phyloP scores from a whole-genome alignment of 1,140 invertebrate species.

The Rhopalosiphum padi region DNA sequence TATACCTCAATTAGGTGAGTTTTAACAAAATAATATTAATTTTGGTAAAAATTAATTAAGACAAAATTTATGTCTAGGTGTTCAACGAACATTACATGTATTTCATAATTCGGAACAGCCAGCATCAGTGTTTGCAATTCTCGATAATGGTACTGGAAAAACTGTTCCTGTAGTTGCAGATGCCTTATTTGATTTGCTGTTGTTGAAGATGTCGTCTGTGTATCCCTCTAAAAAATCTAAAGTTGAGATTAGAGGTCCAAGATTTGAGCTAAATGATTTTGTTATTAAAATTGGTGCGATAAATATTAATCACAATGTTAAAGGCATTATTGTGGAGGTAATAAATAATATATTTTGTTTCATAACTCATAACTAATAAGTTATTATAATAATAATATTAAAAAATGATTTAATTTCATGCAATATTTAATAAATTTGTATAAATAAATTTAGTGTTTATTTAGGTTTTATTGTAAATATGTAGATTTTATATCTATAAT shows the following conservation, averaged over 20 bases:
- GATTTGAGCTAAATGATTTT: conserved; percentile 93
- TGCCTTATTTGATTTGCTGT: conserved; percentile 86
- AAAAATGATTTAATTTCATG: not conserved
- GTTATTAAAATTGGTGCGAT: conserved; percentile 92
- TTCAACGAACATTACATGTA: conserved; percentile 83
- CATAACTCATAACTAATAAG: too few relatives aligned
- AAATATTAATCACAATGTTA: conserved; percentile 90
- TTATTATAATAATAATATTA: not conserved
- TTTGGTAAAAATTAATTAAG: not conserved
- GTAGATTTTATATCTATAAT: not conserved
- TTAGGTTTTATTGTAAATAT: not conserved
- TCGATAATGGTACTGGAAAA: conserved; percentile 82
- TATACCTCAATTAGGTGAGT: conserved; percentile 65
- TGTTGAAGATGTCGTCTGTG: conserved; percentile 86
- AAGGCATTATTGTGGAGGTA: conserved; percentile 92
- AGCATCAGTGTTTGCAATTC: conserved; percentile 88
- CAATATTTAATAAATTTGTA: not conserved
- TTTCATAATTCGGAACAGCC: conserved; percentile 95
- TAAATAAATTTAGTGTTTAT: not conserved
- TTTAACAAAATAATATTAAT: not conserved
- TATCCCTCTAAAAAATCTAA: conserved; percentile 86
- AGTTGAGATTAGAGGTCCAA: conserved; percentile 89
- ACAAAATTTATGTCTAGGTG: conserved; percentile 46
- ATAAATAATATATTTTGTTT: conserved; percentile 57
- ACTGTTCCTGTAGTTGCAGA: conserved; percentile 88